phyloP scores from a whole-genome alignment of 2,888 invertebrate species.

The Eristalis intricaria region DNA sequence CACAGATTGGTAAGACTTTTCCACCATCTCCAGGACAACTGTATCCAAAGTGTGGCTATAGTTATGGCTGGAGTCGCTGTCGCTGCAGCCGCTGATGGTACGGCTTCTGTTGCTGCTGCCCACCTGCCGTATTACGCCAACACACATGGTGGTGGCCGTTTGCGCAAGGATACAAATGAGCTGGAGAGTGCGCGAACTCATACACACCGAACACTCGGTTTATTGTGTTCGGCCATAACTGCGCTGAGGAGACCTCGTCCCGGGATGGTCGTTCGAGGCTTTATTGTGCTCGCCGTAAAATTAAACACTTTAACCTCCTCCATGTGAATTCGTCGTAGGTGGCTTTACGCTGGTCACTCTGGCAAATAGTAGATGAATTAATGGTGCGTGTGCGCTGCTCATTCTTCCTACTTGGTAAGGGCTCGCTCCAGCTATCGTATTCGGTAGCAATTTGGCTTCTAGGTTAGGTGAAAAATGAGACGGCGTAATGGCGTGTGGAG shows the following conservation, averaged over 20 bases:
- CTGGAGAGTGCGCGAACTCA: conserved; percentile 48
- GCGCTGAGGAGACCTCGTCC: conserved; percentile 51
- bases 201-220: conserved; percentile 36
- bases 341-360: conserved; percentile 69
- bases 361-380: conserved; percentile 70
- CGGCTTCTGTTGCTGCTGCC: conserved; percentile 46
- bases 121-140: conserved; percentile 72
- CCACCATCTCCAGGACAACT: conserved; percentile 31
- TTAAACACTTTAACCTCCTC: conserved; percentile 71
- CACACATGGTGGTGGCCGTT: conserved; percentile 49
- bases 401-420: conserved; percentile 50
- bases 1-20: conserved; percentile 61
- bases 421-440: conserved; percentile 53
- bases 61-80: neutral
- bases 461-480: conserved; percentile 68
- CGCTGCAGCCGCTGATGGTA: conserved; percentile 2
- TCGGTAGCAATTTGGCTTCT: conserved; percentile 70
- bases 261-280: conserved; percentile 56
- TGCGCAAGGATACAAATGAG: conserved; percentile 63
- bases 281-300: conserved; percentile 68
- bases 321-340: conserved; percentile 71
- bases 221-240: conserved; percentile 47
- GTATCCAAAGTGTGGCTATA: neutral
- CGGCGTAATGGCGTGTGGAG: conserved; percentile 64
- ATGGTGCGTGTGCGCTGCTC: conserved; percentile 69